These are phyloP conservation scores for Ectropis grisescens DNA, from an alignment of 1,140 invertebrate genomes.

Conservation along the genomic window DNA sequence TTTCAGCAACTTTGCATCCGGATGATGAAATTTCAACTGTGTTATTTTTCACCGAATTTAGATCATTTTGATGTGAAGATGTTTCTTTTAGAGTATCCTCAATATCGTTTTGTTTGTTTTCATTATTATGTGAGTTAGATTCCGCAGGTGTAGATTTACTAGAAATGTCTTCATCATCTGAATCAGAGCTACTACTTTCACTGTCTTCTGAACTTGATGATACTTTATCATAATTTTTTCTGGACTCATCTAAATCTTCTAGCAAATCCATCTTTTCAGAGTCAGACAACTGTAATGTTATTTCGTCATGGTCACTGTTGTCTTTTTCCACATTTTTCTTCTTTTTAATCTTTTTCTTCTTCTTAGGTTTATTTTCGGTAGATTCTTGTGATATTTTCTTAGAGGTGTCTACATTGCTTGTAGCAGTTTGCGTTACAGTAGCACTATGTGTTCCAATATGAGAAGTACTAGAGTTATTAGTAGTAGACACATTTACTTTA, in stretches of 20 bases:
- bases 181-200: constrained; percentile 19
- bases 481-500: constrained; percentile 17
- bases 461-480: constrained; percentile 3
- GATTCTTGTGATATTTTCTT: background rate
- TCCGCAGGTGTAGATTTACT: too few relatives aligned
- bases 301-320: constrained; percentile 58
- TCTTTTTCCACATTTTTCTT: constrained; percentile 34
- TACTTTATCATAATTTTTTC: constrained; percentile 32
- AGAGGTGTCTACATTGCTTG: background rate
- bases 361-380: constrained; percentile 11
- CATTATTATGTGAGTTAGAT: too few relatives aligned
- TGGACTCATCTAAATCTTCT: constrained; percentile 43
- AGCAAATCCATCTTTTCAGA: constrained; percentile 66
- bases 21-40: background rate
- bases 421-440: too few relatives aligned
- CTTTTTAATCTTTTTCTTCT: constrained; percentile 36
- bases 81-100: too few relatives aligned
- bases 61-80: constrained; percentile 10
- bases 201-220: constrained; percentile 28
- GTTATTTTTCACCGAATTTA: constrained; percentile 2
- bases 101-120: too few relatives aligned
- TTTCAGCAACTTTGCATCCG: too few relatives aligned
- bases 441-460: too few relatives aligned
- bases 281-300: constrained; percentile 60
- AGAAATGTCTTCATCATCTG: constrained; percentile 2